Conservation (phyloP, 2,888 invertebrate species). For the Quadroppia sp. region DNA sequence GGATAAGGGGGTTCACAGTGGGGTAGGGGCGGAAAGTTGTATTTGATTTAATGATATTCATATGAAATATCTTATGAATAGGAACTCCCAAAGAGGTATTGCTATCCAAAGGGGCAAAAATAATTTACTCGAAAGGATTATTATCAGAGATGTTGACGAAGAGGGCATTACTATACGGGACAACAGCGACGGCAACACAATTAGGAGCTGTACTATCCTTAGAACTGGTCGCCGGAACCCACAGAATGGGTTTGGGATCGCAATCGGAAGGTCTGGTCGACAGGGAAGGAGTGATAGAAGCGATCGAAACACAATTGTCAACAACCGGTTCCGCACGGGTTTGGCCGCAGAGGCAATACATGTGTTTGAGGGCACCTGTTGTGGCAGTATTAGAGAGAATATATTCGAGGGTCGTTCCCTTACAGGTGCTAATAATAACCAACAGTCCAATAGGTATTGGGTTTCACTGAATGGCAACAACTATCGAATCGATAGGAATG, state of each 20-base stretch:
- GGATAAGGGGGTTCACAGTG: neutral
- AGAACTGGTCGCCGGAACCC: neutral
- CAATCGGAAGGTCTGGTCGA: neutral
- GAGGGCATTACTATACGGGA: neutral
- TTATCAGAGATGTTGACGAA: neutral
- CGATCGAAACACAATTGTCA: neutral
- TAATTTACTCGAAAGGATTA: neutral
- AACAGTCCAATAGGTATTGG: conserved; percentile 44
- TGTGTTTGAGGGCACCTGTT: conserved; percentile 16
- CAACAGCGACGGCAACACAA: conserved; percentile 21
- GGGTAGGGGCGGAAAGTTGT: too few relatives aligned
- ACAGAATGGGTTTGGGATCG: conserved; percentile 3
- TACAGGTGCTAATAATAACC: conserved; percentile 28
- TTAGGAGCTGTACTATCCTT: neutral
- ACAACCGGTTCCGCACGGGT: conserved; percentile 20
- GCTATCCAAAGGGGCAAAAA: neutral
- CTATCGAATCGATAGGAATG: conserved; percentile 12
- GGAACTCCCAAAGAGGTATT: conserved; percentile 10
- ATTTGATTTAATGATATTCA: too few relatives aligned
- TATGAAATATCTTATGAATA: too few relatives aligned
- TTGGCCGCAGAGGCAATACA: neutral
- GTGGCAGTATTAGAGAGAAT: conserved; percentile 9
- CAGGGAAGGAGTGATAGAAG: conserved; percentile 17
- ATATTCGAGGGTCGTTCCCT: neutral
- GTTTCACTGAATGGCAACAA: conserved; percentile 36